Evolutionary conservation across 2,888 invertebrate species (phyloP).

Genomic region (Volucella zonaria): DNA sequence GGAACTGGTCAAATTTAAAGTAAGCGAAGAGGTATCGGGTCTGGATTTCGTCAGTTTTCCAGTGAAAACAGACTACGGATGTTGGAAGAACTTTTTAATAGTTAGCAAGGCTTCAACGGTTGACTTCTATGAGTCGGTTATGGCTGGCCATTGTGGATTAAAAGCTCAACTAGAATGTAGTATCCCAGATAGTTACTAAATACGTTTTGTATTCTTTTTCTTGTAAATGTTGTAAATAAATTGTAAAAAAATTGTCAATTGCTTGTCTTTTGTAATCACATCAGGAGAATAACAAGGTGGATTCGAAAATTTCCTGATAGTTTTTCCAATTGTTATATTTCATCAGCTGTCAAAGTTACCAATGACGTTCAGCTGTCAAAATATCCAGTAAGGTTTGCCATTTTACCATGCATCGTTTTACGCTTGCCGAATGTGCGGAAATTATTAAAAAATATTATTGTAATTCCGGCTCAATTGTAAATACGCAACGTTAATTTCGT

Average conservation of each 20-base stretch:
- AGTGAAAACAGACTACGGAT: constrained; percentile 36
- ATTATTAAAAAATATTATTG: no score
- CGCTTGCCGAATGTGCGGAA: no score
- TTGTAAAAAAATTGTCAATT: neutral
- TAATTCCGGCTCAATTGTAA: no score
- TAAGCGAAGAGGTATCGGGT: constrained; percentile 69
- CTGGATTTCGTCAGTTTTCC: constrained; percentile 75
- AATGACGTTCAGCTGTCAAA: no score
- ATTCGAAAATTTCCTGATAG: no score
- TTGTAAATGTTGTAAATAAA: constrained; percentile 31
- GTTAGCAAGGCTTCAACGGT: constrained; percentile 74
- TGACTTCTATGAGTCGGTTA: constrained; percentile 78
- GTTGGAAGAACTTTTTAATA: constrained; percentile 75
- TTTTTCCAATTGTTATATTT: no score
- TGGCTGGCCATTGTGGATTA: constrained; percentile 74
- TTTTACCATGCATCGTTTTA: no score
- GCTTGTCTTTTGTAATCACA: no score
- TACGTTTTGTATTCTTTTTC: neutral
- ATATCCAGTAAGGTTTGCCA: no score
- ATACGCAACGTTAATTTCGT: no score
- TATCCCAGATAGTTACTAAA: neutral
- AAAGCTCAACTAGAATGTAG: constrained; percentile 19
- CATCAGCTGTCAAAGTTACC: no score
- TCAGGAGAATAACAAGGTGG: no score
- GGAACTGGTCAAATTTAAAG: constrained; percentile 77